Evolutionary conservation across 2,888 invertebrate species (phyloP).

Genomic region (Notodonta dromedarius): DNA sequence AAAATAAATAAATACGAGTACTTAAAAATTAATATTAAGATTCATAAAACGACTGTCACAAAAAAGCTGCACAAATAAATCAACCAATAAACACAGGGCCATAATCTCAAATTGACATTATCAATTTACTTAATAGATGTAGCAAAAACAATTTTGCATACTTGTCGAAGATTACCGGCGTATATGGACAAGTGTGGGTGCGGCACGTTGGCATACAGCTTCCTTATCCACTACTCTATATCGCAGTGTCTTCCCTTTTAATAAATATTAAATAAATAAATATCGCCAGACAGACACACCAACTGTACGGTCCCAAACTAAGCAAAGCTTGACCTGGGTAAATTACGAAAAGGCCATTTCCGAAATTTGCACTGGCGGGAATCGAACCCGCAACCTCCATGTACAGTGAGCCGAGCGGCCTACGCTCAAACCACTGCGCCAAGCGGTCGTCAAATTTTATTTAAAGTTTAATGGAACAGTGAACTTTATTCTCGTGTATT

Average conservation of each 20-base stretch:
- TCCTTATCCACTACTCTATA: constrained; percentile 35
- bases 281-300: no score
- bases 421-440: no score
- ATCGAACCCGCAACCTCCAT: no score
- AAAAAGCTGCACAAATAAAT: constrained; percentile 2
- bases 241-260: constrained; percentile 56
- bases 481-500: no score
- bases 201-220: constrained; percentile 34
- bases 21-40: background rate
- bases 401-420: no score
- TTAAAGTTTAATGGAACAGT: no score
- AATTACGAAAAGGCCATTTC: no score
- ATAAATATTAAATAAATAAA: background rate
- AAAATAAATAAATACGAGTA: no score
- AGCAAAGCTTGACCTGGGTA: no score
- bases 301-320: no score
- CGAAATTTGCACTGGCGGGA: no score
- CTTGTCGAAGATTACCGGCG: constrained; percentile 8
- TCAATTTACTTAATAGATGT: constrained; percentile 10
- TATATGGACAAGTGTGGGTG: constrained; percentile 24
- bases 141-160: constrained; percentile 22
- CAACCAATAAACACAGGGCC: background rate
- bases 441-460: no score
- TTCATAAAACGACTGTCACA: background rate
- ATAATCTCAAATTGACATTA: constrained; percentile 1